Conservation (phyloP, 2,113 vertebrate genomes). For the Oryzias melastigma region DNA sequence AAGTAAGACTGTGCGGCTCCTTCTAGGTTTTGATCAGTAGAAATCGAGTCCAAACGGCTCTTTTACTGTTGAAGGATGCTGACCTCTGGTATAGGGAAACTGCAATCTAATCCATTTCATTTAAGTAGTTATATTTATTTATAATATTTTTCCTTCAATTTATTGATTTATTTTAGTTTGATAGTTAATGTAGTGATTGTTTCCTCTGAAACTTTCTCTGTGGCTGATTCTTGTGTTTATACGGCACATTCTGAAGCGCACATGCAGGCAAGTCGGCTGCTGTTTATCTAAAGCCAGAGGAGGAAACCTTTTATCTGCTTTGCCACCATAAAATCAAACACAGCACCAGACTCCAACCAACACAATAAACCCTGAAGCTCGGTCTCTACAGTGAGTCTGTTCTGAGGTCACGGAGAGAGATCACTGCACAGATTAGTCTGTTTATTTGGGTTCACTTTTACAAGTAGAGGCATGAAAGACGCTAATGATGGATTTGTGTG, state of each 20-base stretch:
- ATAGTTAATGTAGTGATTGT: background rate
- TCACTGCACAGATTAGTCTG: constrained; percentile 43
- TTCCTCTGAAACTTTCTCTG: constrained; percentile 29
- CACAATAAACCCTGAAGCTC: constrained; percentile 59
- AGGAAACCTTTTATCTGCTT: constrained; percentile 69
- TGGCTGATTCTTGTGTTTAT: constrained; percentile 55
- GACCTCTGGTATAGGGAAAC: too few relatives aligned
- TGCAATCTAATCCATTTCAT: background rate
- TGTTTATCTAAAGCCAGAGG: constrained; percentile 58
- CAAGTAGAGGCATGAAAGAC: constrained; percentile 15
- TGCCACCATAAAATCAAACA: constrained; percentile 55
- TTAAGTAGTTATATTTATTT: constrained; percentile 4
- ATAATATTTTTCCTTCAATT: background rate
- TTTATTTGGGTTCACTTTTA: constrained; percentile 60
- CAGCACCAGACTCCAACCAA: constrained; percentile 55
- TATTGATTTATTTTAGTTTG: constrained; percentile 11
- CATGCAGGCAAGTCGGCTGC: constrained; percentile 30
- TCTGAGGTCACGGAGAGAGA: constrained; percentile 37
- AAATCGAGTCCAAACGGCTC: too few relatives aligned
- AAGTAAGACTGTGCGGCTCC: too few relatives aligned
- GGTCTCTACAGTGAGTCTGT: constrained; percentile 25
- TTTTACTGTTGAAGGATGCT: too few relatives aligned
- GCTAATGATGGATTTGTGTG: constrained; percentile 33
- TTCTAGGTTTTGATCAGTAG: too few relatives aligned
- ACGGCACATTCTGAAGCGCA: constrained; percentile 28